Percentiles rank a stretch among this genome's conserved stretches.
These are phyloP conservation scores for Electrophaes corylata DNA, from an alignment of 2,888 invertebrate genomes.

Conservation along the genomic window DNA sequence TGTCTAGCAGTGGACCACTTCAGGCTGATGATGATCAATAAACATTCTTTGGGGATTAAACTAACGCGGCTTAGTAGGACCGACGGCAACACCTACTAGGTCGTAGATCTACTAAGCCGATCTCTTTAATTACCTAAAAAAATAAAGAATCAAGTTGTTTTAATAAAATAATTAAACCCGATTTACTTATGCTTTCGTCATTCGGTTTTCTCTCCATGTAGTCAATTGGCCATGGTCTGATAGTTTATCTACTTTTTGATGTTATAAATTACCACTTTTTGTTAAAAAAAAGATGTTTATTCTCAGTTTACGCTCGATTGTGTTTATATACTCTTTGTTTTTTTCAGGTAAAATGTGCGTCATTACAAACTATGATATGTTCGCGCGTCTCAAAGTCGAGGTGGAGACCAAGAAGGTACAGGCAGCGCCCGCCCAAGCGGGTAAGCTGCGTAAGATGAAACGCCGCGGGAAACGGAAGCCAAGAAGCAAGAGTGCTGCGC, in stretches of 20 bases:
- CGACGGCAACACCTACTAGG: no score
- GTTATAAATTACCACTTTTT: background rate
- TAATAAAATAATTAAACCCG: constrained; percentile 6
- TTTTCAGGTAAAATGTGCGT: constrained; percentile 75
- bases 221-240: constrained; percentile 4
- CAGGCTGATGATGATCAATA: no score
- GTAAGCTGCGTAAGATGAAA: constrained; percentile 62
- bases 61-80: no score
- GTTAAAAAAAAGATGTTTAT: background rate
- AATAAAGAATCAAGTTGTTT: background rate
- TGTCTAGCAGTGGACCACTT: no score
- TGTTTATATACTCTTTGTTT: background rate
- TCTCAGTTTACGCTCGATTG: background rate
- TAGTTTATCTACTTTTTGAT: background rate
- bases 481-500: constrained; percentile 76
- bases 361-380: constrained; percentile 81
- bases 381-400: constrained; percentile 74
- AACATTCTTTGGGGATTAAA: no score
- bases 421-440: constrained; percentile 53
- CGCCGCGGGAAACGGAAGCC: constrained; percentile 64
- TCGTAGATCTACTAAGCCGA: background rate
- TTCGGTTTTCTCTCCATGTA: constrained; percentile 9
- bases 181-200: background rate
- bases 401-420: constrained; percentile 69
- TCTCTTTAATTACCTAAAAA: background rate